A percentile compares a stretch with the other conserved stretches of the same genome.
Evolutionary conservation across 2,797 vertebrate species (phyloP).

Genomic region (Florisuga fusca): DNA sequence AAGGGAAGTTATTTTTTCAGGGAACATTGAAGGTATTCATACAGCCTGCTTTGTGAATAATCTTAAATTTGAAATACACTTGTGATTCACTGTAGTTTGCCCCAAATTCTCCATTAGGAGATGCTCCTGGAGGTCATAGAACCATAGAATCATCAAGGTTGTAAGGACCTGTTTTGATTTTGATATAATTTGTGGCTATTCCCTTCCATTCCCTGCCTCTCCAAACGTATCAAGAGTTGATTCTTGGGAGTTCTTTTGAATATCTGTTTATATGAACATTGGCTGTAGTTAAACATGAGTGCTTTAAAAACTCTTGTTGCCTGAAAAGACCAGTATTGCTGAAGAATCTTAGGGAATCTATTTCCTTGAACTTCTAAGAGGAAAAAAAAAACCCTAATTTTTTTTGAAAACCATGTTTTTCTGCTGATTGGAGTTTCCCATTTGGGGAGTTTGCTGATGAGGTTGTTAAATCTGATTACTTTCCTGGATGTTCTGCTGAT

Average conservation of each 20-base stretch:
- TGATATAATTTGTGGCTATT: neutral
- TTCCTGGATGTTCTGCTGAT: neutral
- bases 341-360: neutral
- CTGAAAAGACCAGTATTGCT: neutral
- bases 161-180: neutral
- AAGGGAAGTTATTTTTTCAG: neutral
- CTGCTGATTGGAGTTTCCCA: neutral
- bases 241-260: neutral
- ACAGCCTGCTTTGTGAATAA: neutral
- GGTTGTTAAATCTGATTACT: neutral
- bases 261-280: neutral
- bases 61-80: neutral
- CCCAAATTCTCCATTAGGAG: neutral
- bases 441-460: neutral
- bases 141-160: no score
- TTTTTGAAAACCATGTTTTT: neutral
- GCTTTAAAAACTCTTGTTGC: neutral
- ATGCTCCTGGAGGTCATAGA: neutral
- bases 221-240: neutral
- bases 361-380: neutral
- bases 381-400: neutral
- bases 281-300: neutral
- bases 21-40: neutral
- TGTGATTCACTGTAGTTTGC: neutral
- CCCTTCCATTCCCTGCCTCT: neutral